Evolutionary conservation across 2,888 invertebrate genomes (phyloP), one percentile per base, ranked within the genome.

Genomic region (Melanchra persicariae): DNA sequence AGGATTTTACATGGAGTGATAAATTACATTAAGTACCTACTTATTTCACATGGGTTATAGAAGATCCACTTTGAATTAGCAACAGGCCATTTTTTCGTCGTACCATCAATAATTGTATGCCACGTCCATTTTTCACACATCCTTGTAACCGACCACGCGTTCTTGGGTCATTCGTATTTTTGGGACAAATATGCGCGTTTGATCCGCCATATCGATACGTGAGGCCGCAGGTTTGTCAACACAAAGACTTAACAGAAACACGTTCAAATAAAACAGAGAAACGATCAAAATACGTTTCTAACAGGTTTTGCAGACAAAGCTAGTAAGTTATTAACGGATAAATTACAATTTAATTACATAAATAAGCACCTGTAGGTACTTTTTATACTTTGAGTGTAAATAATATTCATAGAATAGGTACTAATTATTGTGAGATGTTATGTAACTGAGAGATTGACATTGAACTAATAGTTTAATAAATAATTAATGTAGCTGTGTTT

Each of bases 81-180:
- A n/a, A n/a, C n/a, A n/a, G n/a, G n/a, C n/a, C n/a, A n/a, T n/a
- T n/a, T n/a, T n/a, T n/a, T n/a, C n/a, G n/a, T n/a, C n/a, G n/a
- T n/a, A n/a, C 37, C 4, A 17, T 15, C 17, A 49, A 54, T 19
- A 15, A 49, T n/a, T n/a, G n/a, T n/a, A 22, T 59, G 43, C 67
- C 79, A 30, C 43, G 43, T 79, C 74, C 19, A 62, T 43, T 12
- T 58, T 79, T 68, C 47, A 0, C 9, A 54, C 24, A 58, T 61
- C 34, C 4, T 3, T 15, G 61, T 59, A 26, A 52, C 51, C 84
- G 83, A 81, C 82, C 84, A 83, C 86, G 82, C 85, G 77, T 70
- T 81, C 84, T 87, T 87, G 77, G 86, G 85, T 89, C 89, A 90
- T 89, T 85, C 83, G 88, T 90, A 90, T 88, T 90, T 88, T 89